Evolutionary conservation across 1,140 invertebrate genomes (phyloP), one percentile per base, ranked within the genome.

Genomic region (Papilio aristodemus): DNA sequence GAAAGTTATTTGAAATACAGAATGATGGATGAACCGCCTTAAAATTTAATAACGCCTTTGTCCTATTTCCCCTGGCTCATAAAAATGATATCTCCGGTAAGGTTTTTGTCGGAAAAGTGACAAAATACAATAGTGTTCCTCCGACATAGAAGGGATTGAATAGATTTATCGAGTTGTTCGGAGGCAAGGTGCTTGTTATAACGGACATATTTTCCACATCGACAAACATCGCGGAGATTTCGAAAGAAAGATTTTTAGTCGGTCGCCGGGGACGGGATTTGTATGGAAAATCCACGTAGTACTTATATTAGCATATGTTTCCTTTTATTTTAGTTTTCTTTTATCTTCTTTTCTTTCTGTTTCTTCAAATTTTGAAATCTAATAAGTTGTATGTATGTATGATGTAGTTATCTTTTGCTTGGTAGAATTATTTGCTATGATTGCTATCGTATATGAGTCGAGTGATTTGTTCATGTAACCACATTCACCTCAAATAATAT

Each of bases 171-270:
- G 41, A 66, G 63, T 66, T 66, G 41, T 66, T 43, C 63, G 22
- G 63, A 50, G n/a, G 22, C 43, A 50, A 66, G 63, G 39, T 66
- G 63, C 63, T 66, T 66, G 63, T 66, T 66, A 66, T 50, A 66
- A 66, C 41, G 36, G 63, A 66, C 43, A 66, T 66, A 66, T 66
- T 66, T 66, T 66, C 63, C 63, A 46, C 43, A 19, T 66, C 63
- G 63, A 9, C 8, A 9, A 50, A 66, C 63, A 66, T 66, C n/a
- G 63, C n/a, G n/a, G 63, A 66, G 41, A 66, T 66, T 66, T 50
- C 41, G 41, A 36, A 66, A 66, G 63, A 66, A 66, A 46, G 25
- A 66, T 66, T 66, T 7, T 46, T 66, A 66, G 22, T 25, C 25
- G 63, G 22, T 27, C 27, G 19, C 17, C 11, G 17, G 63, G 63